Evolutionary conservation across 1,140 invertebrate species (phyloP), one percentile per base, ranked within the genome.

Genomic region (Mamestra configurata): DNA sequence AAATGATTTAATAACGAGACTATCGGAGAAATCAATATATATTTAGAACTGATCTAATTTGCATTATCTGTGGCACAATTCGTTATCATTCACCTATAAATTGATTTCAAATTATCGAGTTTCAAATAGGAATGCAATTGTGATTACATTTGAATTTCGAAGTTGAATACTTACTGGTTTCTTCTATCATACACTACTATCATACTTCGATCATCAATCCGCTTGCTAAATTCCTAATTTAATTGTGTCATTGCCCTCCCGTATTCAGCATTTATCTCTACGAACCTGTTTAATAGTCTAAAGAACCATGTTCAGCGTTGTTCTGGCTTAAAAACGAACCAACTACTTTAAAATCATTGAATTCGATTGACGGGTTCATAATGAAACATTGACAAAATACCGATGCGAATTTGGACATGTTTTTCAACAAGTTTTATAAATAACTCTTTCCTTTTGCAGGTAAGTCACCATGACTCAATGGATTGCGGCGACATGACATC

Each of bases 361-460:
- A 71, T 6, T 15, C 59, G 59, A 61, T 61, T 61, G 59, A 61
- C 31, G 59, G 22, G 61, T 22, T 40, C 37, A 22, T 35, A 22
- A 66, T 43, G 27, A 73, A 37, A 72, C 35, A 77, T 55, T 77
- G 66, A 71, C 68, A 71, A 71, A 51, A 71, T 71, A 35, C 46
- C 59, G 59, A 61, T 61, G 24, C 59, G 13, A 18, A 7, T 71
- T 51, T 24, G 24, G 37, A 51, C 46, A 71, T 71, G 68, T 71
- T 59, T 59, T 55, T 75, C 31, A 75, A 75, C 35, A 59, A 59
- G n/a, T n/a, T 40, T 75, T 75, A 51, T 27, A 59, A 57, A 79
- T 70, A 71, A 24, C 31, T 37, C 20, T 71, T 81, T 82, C 72
- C 53, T 79, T 82, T 83, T 82, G 22, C 85, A 87, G 84, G 87